Evolutionary conservation across 1,140 invertebrate genomes (phyloP).

Genomic region (Drosophila pectinifera): DNA sequence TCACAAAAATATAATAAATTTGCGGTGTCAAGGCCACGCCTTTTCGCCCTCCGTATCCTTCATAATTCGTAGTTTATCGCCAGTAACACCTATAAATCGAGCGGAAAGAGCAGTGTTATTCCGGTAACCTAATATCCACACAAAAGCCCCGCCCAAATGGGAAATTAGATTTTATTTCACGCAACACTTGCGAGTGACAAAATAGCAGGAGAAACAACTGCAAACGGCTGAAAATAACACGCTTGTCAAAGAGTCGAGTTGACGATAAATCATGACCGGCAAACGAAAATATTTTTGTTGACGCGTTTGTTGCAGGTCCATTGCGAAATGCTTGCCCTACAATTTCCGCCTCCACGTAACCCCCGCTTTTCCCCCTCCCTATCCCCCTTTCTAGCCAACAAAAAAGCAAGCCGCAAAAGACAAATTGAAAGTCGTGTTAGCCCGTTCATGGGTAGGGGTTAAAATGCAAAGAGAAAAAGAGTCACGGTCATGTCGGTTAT

Average conservation of each 20-base stretch:
- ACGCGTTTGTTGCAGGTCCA: slow-evolving; percentile 39
- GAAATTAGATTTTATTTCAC: slow-evolving; percentile 49
- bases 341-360: slow-evolving; percentile 36
- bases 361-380: neutral
- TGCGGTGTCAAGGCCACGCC: slow-evolving; percentile 18
- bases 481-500: slow-evolving; percentile 45
- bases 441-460: slow-evolving; percentile 9
- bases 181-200: slow-evolving; percentile 71
- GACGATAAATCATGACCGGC: slow-evolving; percentile 71
- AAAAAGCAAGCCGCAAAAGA: slow-evolving; percentile 41
- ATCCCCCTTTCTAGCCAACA: neutral
- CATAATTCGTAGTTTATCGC: neutral
- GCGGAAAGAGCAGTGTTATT: slow-evolving; percentile 21
- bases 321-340: slow-evolving; percentile 52
- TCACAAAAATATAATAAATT: slow-evolving; percentile 5
- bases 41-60: neutral
- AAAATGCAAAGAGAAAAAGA: slow-evolving; percentile 21
- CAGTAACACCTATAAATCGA: slow-evolving; percentile 14
- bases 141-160: slow-evolving; percentile 14
- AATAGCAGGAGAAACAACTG: slow-evolving; percentile 24
- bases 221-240: slow-evolving; percentile 62
- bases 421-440: slow-evolving; percentile 49
- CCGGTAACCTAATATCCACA: slow-evolving; percentile 51
- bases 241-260: slow-evolving; percentile 60
- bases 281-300: slow-evolving; percentile 53